phyloP scores from a whole-genome alignment of 1,140 invertebrate genomes.

The Bombus cullumanus region DNA sequence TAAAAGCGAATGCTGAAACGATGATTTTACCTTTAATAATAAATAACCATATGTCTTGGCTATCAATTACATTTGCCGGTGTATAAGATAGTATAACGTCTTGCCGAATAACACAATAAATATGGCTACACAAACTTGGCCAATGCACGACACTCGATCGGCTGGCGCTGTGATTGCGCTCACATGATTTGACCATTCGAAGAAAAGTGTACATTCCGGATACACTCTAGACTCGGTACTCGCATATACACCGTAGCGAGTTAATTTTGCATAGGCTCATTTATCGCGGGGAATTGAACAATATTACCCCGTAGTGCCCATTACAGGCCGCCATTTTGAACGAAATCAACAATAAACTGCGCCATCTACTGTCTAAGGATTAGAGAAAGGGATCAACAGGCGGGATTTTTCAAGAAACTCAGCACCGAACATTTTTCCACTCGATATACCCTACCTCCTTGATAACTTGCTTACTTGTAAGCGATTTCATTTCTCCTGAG shows the following conservation, averaged over 20 bases:
- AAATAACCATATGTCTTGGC: constrained; percentile 48
- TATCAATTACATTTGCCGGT: constrained; percentile 46
- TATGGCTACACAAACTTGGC: constrained; percentile 73
- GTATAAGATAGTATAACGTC: constrained; percentile 39
- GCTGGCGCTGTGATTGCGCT: constrained; percentile 58
- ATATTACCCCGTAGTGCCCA: constrained; percentile 68
- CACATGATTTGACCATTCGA: constrained; percentile 65
- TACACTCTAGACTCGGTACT: constrained; percentile 32
- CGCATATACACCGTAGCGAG: constrained; percentile 28
- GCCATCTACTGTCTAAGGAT: constrained; percentile 52
- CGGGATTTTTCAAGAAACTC: constrained; percentile 35
- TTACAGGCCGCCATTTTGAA: constrained; percentile 78
- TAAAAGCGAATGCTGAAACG: background rate
- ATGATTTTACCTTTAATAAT: constrained; percentile 27
- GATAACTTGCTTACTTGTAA: background rate
- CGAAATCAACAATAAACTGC: constrained; percentile 74
- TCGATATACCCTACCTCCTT: background rate
- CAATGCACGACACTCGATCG: constrained; percentile 63
- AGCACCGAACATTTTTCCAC: background rate
- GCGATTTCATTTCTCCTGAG: background rate
- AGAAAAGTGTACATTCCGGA: constrained; percentile 55
- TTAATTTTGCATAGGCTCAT: constrained; percentile 54
- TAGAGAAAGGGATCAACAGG: background rate
- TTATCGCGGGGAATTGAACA: constrained; percentile 62
- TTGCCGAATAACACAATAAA: constrained; percentile 72